These are phyloP conservation scores for Periphyllus acericola DNA, from an alignment of 2,888 invertebrate species.

Conservation along the genomic window DNA sequence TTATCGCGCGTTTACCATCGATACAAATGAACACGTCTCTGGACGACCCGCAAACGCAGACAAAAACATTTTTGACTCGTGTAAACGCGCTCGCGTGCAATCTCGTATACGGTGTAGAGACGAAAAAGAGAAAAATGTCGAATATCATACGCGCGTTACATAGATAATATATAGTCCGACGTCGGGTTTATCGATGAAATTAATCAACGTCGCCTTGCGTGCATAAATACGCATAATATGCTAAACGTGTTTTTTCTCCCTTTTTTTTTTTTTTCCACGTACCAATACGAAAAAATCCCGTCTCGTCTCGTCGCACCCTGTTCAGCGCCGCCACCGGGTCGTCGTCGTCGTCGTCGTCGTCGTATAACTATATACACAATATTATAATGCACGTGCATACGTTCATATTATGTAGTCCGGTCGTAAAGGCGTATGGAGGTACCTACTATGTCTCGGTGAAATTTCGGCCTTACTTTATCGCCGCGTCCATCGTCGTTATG, in stretches of 20 bases:
- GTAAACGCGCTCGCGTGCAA: background rate
- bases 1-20: too few species aligned
- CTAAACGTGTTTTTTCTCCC: constrained; percentile 4
- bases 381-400: too few species aligned
- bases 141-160: background rate
- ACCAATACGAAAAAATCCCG: background rate
- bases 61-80: background rate
- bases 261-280: background rate
- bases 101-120: too few species aligned
- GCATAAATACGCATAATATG: background rate
- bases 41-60: background rate
- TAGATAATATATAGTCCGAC: background rate
- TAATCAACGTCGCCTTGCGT: constrained; percentile 19
- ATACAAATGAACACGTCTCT: too few species aligned
- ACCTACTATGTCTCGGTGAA: background rate
- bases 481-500: constrained; percentile 36
- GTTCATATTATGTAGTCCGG: too few species aligned
- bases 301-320: constrained; percentile 45
- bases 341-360: background rate
- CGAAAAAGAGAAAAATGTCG: background rate
- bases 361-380: too few species aligned
- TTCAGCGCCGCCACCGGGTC: background rate
- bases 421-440: background rate
- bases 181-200: constrained; percentile 22
- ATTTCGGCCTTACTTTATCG: constrained; percentile 53